Conservation (phyloP, 1,140 invertebrate genomes). For the Polypedilum vanderplanki region DNA sequence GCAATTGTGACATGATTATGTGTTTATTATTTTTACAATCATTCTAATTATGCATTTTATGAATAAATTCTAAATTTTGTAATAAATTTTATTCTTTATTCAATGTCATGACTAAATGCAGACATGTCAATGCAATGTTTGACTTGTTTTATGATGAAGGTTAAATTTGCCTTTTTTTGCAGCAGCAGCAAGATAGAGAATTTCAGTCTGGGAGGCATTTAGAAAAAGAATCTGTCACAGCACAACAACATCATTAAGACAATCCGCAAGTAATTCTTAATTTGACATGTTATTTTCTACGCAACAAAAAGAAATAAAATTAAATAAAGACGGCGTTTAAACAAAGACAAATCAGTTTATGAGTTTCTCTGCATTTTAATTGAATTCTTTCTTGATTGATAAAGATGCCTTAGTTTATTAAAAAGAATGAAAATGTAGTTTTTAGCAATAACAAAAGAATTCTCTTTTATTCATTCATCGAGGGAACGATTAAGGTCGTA, state of each 20-base stretch:
- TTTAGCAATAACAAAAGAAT: not conserved
- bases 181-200: too few species aligned
- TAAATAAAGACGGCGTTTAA: not conserved
- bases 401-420: not conserved
- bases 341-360: not conserved
- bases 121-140: constrained; percentile 7
- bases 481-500: not conserved
- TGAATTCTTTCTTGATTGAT: constrained; percentile 12
- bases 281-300: constrained; percentile 2
- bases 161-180: not conserved
- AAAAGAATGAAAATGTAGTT: constrained; percentile 19
- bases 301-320: not conserved
- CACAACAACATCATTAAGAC: constrained; percentile 10
- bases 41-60: not conserved
- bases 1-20: constrained; percentile 21
- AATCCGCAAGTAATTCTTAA: not conserved
- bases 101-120: not conserved
- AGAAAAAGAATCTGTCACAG: not conserved
- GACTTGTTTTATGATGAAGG: not conserved
- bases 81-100: not conserved
- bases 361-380: not conserved
- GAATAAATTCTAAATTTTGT: not conserved
- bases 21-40: not conserved
- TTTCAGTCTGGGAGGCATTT: not conserved
- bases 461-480: not conserved